These are phyloP conservation scores for Tenebrio molitor DNA, from an alignment of 1,140 invertebrate genomes.

Conservation along the genomic window DNA sequence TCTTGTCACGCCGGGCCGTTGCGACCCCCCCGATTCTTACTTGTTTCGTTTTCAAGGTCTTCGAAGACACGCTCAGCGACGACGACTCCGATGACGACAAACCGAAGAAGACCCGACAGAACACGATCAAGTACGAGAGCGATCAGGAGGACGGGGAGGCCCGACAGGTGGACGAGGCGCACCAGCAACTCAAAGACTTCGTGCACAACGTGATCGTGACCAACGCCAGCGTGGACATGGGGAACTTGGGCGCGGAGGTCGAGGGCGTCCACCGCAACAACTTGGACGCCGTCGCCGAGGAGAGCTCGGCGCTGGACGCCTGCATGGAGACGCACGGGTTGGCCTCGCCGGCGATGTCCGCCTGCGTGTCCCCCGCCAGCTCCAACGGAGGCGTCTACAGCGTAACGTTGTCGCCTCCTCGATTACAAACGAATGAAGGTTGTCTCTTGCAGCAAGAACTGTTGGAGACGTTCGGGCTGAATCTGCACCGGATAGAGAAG, in stretches of 20 bases:
- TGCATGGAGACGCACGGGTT: conserved; percentile 63
- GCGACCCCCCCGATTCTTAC: too few relatives aligned
- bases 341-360: conserved; percentile 68
- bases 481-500: conserved; percentile 95
- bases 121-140: conserved; percentile 67
- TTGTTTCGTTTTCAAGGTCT: conserved; percentile 68
- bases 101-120: conserved; percentile 66
- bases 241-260: conserved; percentile 63
- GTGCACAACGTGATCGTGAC: conserved; percentile 75
- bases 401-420: conserved; percentile 68
- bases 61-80: conserved; percentile 71
- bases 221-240: conserved; percentile 75
- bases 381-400: conserved; percentile 91
- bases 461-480: conserved; percentile 89
- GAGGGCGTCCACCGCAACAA: conserved; percentile 64
- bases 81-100: conserved; percentile 69
- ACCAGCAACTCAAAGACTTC: conserved; percentile 59
- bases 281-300: conserved; percentile 64
- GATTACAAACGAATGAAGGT: neutral
- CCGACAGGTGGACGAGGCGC: neutral
- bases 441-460: conserved; percentile 77
- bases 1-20: too few relatives aligned
- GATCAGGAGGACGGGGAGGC: conserved; percentile 66
- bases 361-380: conserved; percentile 83
- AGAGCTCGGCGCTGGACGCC: conserved; percentile 60